Base-by-base conservation (phyloP, 2,113 vertebrate genomes). In the Delphinus delphis region DNA sequence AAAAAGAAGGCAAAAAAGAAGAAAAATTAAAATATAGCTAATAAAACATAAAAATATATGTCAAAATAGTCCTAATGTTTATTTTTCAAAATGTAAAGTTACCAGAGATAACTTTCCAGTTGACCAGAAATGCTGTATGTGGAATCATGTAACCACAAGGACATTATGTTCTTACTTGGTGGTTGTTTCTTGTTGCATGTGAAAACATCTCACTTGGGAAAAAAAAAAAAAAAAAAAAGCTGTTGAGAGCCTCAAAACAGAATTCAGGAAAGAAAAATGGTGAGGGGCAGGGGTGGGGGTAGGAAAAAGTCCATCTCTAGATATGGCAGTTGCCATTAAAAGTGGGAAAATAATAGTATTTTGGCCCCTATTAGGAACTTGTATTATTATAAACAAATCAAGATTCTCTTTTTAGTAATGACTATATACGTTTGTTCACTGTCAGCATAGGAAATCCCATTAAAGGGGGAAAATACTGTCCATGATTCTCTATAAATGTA, bases 201-300 rank as follows among this genome's bases (percentile, higher is more conserved):
- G 50, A 92, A 95, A 93, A 86, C 8, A 65, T 76, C 44, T 93
- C n/a, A 84, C 74, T 58, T 84, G 47, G 4, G 25, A 25, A 58
- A 80, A 79, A 5, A 13, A 63, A 95, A 95, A 92, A 95, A 92
- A 88, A 58, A 18, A 58, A 96, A 96, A 92, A 88, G 33, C 13
- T 86, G 28, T 36, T 73, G 67, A 74, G 23, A 85, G 10, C 8
- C 71, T 93, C 70, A 80, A 85, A 89, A 41, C 28, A 93, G 31
- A 94, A 93, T 60, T 63, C 33, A 88, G 5, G 1, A 26, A 60
- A 23, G 73, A 53, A 90, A 96, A 76, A 90, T 53, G 33, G 68
- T 20, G 33, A 91, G 44, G 31, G 38, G 38, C 38, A 1, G 38
- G 38, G 38, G 38, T 38, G 6, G 1, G 33, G 33, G 11, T 15